Evolutionary conservation across 2,113 vertebrate genomes (phyloP), one percentile per base, ranked within the genome.

Genomic region (Anthoscopus minutus): DNA sequence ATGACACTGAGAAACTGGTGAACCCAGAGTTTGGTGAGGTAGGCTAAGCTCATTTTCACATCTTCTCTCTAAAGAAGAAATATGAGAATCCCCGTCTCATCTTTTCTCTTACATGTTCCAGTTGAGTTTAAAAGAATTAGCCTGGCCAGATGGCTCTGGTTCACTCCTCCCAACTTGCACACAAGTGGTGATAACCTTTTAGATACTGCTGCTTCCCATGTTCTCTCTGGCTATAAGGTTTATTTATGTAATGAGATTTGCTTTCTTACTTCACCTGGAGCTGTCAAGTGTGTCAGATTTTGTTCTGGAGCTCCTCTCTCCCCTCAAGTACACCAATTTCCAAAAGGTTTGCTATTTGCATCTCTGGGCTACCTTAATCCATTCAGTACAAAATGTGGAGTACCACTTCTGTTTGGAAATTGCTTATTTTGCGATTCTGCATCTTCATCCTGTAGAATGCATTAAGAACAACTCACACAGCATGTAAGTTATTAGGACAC

Each of bases 111-210:
- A 40, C 14, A 3, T 80, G 30, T 3, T 86, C 35, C 60, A 30
- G 8, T 61, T 44, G 73, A 27, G 24, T 65, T 80, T 82, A 72
- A 70, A 38, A 73, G 18, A 81, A 66, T 42, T 25, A 31, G 19
- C 47, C 47, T 71, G 67, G n/a, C 48, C 31, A 37, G 6, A 19
- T 61, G 40, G 14, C 61, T 87, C 51, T 78, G 30, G 33, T 30
- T 83, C 5, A 9, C 7, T 83, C 16, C 81, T 57, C 21, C 42
- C 60, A 50, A 2, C 25, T 70, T 7, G 0, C 40, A 37, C 37
- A 27, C 18, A 44, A 24, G 21, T 30, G 25, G 89, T 98, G 23
- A 87, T 99, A 80, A 97, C 97, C 31, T 99, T 99, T 93, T 98
- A 98, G 98, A 98, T 98, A 83, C 8, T 60, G 22, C 57, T 81